A percentile compares a stretch with the other conserved stretches of the same genome.
phyloP scores from a whole-genome alignment of 2,888 invertebrate species.

The Orthonevra nobilis region DNA sequence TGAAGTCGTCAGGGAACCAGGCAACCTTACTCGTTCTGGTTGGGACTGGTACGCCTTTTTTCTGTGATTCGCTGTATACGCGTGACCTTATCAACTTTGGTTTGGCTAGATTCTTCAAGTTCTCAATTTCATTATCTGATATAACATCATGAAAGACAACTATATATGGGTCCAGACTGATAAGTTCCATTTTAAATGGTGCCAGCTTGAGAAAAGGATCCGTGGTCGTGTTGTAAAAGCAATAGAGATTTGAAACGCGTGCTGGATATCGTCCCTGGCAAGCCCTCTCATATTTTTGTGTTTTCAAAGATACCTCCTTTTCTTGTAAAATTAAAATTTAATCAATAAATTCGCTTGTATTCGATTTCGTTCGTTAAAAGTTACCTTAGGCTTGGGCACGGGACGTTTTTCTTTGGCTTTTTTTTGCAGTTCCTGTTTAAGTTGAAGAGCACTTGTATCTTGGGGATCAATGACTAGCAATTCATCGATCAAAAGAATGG shows the following conservation, averaged over 20 bases:
- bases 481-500: conserved; percentile 12
- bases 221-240: conserved; percentile 75
- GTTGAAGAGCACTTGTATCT: conserved; percentile 11
- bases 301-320: no score
- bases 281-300: no score
- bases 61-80: conserved; percentile 69
- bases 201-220: conserved; percentile 74
- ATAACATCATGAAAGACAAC: conserved; percentile 76
- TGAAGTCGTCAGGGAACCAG: conserved; percentile 76
- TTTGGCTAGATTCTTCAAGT: conserved; percentile 72
- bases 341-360: no score
- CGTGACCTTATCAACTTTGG: conserved; percentile 74
- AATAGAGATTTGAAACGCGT: conserved; percentile 72
- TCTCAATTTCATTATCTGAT: conserved; percentile 73
- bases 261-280: conserved; percentile 76
- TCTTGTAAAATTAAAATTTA: no score
- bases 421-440: conserved; percentile 35
- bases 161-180: conserved; percentile 75
- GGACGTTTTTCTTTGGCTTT: conserved; percentile 30
- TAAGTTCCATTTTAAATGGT: conserved; percentile 76
- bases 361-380: neutral
- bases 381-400: no score
- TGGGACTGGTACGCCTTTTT: conserved; percentile 56
- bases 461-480: conserved; percentile 3
- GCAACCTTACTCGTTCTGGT: conserved; percentile 76